Percentiles rank a stretch among this genome's conserved stretches.
Conservation (phyloP, 2,113 vertebrate species). For the Cavia aperea region DNA sequence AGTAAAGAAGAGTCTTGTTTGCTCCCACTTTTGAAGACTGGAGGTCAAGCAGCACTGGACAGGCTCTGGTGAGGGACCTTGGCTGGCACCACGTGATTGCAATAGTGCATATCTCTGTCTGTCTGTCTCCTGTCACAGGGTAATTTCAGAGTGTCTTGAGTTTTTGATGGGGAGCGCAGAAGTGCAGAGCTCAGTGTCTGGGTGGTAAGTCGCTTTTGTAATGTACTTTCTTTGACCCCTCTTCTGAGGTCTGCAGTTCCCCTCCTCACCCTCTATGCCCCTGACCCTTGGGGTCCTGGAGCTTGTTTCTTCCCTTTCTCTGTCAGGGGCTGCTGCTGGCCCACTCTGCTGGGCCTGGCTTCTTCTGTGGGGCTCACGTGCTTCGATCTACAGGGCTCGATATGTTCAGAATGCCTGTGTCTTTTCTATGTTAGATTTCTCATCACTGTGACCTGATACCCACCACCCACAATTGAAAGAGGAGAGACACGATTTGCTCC, state of each 20-base stretch:
- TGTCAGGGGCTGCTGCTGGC: background rate
- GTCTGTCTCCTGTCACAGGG: background rate
- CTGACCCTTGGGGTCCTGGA: background rate
- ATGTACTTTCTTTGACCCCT: background rate
- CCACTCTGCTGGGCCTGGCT: background rate
- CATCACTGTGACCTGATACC: background rate
- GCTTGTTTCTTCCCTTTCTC: background rate
- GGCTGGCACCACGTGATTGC: background rate
- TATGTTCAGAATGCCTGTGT: background rate
- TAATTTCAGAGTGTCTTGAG: background rate
- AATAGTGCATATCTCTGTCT: background rate
- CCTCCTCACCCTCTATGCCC: background rate
- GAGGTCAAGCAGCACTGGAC: background rate
- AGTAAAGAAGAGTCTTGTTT: background rate
- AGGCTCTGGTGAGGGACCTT: background rate
- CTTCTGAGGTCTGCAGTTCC: background rate
- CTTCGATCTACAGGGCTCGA: background rate
- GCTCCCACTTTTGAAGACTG: background rate
- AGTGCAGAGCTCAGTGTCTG: background rate
- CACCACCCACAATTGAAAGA: background rate
- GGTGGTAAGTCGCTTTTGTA: background rate
- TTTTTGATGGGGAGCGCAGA: background rate
- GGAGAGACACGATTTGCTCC: background rate
- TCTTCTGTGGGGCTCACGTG: background rate
- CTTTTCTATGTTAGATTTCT: background rate